These are phyloP conservation scores for Salminus brasiliensis DNA, from an alignment of 2,113 vertebrate species.

Conservation along the genomic window DNA sequence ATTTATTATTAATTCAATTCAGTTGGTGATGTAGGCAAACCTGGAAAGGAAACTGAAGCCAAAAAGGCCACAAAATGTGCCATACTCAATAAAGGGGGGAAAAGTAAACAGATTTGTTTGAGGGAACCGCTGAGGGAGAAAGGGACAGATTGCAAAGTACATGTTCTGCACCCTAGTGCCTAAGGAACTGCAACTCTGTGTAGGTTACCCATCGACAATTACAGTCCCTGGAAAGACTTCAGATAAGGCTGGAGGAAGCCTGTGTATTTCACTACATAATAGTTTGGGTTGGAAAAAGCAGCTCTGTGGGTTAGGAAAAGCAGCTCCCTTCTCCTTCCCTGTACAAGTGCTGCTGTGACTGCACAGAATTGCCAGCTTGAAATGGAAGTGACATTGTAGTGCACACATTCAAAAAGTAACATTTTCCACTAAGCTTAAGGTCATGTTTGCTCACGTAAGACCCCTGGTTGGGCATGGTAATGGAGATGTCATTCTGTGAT, in stretches of 20 bases:
- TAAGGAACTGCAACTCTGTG: slow-evolving; percentile 72
- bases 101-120: slow-evolving; percentile 81
- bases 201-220: slow-evolving; percentile 80
- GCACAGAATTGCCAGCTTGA: neutral
- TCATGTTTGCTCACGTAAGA: neutral
- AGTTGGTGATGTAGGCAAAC: slow-evolving; percentile 72
- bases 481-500: neutral
- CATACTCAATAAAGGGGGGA: slow-evolving; percentile 78
- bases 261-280: slow-evolving; percentile 65
- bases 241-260: slow-evolving; percentile 65
- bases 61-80: slow-evolving; percentile 78
- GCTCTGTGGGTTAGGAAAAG: slow-evolving; percentile 56
- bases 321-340: slow-evolving; percentile 40
- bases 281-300: slow-evolving; percentile 64
- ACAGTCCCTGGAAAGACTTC: slow-evolving; percentile 63
- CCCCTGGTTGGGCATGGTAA: neutral
- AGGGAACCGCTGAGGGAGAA: slow-evolving; percentile 79
- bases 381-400: neutral
- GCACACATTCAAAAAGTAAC: neutral
- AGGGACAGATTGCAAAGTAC: slow-evolving; percentile 83
- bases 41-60: slow-evolving; percentile 80
- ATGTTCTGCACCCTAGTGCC: slow-evolving; percentile 80
- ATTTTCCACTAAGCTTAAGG: neutral
- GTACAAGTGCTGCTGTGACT: slow-evolving; percentile 45
- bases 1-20: slow-evolving; percentile 56